Evolutionary conservation across 2,888 invertebrate genomes (phyloP), one percentile per base, ranked within the genome.

Genomic region (Ypsolopha sequella): DNA sequence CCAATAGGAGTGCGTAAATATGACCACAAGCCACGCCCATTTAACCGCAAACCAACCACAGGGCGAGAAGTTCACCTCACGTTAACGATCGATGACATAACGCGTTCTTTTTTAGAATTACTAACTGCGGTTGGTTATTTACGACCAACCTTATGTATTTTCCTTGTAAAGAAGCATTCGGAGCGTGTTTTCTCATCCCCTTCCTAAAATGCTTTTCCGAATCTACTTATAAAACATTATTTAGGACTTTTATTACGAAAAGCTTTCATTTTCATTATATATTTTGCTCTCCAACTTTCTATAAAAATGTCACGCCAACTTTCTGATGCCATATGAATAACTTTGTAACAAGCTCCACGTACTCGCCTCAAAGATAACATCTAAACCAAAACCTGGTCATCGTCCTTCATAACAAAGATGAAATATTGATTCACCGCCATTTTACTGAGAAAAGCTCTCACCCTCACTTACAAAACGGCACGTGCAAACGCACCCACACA

Each of bases 11-110:
- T 70, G 79, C 79, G 80, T 82, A 85, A 84, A 84, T 87, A 76
- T 82, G 80, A 89, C 89, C 89, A 66, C 89, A 89, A 81, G 76
- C 88, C 88, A 87, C 89, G 89, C 90, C 89, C 85, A 70, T 66
- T 70, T 86, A 88, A 90, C 90, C 90, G 81, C 90, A 90, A 90
- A 87, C 87, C 87, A 87, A 87, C 87, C 87, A 85, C 87, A 85
- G 80, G 70, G 78, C 85, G 80, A 87, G 85, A 87, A 79, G 75
- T 70, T 74, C 70, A 69, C 69, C 60, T 76, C 70, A 70, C 71
- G 70, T 72, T 75, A 84, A 80, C 77, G 84, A 86, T 81, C 76
- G 62, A 60, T 68, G 69, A 73, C 63, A 68, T 59, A 11, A 61
- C 62, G 62, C 63, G 65, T 65, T 65, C 73, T 71, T 68, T 78